Conservation (phyloP, 2,113 vertebrate species). For the Amazona guildingii region DNA sequence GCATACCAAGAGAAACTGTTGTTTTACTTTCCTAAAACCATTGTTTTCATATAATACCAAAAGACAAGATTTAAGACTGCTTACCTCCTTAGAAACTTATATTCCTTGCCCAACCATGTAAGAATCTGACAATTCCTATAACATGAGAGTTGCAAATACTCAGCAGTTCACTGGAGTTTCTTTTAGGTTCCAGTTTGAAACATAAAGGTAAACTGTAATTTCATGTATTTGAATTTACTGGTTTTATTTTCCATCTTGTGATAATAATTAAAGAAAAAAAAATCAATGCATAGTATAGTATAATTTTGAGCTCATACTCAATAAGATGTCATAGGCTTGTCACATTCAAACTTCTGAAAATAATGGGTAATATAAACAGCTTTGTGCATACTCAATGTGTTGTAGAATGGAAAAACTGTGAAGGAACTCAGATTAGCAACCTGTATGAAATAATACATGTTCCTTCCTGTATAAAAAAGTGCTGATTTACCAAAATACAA, state of each 20-base stretch:
- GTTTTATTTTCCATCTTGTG: not conserved
- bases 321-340: not conserved
- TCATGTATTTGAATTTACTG: not conserved
- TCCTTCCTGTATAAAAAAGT: not conserved
- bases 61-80: not conserved
- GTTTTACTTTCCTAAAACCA: not conserved
- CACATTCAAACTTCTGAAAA: not conserved
- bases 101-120: not conserved
- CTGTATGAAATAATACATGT: not conserved
- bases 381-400: not conserved
- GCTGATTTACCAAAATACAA: not conserved
- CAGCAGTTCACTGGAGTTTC: not conserved
- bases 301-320: not conserved
- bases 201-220: not conserved
- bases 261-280: not conserved
- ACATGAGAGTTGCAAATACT: not conserved
- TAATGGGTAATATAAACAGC: not conserved
- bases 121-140: not conserved
- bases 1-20: not conserved
- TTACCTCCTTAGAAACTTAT: not conserved
- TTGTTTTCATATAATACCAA: not conserved
- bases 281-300: not conserved
- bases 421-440: not conserved
- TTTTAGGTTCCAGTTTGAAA: not conserved
- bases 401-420: not conserved